Conservation (phyloP, 2,797 vertebrate species). For the Pempheris klunzingeri region DNA sequence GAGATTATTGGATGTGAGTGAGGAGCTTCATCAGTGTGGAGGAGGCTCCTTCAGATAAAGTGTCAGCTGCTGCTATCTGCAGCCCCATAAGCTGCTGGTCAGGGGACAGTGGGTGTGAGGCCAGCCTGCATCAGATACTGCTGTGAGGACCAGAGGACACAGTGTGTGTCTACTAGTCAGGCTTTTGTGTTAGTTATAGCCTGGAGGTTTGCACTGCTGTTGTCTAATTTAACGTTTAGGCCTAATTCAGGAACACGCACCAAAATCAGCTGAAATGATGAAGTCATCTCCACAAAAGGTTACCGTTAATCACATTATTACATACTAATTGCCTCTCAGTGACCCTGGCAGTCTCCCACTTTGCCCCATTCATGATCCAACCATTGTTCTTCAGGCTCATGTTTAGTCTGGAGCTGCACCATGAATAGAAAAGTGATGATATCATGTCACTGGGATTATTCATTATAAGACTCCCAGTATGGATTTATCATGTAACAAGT, state of each 20-base stretch:
- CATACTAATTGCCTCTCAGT: no score
- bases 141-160: neutral
- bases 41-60: constrained; percentile 25
- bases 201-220: no score
- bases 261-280: neutral
- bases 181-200: neutral
- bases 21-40: neutral
- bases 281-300: neutral
- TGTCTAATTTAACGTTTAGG: neutral
- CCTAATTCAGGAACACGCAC: neutral
- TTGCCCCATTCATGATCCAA: neutral
- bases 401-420: neutral
- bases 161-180: neutral
- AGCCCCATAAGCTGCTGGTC: constrained; percentile 29
- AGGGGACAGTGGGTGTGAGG: constrained; percentile 10
- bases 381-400: neutral
- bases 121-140: constrained; percentile 11
- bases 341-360: neutral
- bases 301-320: no score
- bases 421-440: neutral
- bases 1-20: neutral
- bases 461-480: neutral
- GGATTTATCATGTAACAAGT: no score
- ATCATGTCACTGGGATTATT: neutral
- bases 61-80: constrained; percentile 47